Conservation (phyloP, 1,140 invertebrate species). For the Drosophila elegans region DNA sequence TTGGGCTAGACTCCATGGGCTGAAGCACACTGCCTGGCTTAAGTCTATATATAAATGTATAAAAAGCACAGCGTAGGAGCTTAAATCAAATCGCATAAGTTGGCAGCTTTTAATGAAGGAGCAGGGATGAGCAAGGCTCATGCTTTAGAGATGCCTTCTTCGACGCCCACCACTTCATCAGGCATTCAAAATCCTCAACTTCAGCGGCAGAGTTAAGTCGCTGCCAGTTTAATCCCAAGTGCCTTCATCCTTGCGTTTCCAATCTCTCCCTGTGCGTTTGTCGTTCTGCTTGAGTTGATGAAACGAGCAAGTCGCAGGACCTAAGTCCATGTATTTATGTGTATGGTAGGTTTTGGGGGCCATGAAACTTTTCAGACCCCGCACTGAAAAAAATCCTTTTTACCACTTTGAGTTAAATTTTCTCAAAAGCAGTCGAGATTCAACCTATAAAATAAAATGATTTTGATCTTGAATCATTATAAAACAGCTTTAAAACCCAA, state of each 20-base stretch:
- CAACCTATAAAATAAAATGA: too few species aligned
- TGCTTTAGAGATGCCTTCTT: slow-evolving; percentile 3
- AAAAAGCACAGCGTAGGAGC: slow-evolving; percentile 37
- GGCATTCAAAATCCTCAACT: slow-evolving; percentile 62
- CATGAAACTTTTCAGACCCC: slow-evolving; percentile 39
- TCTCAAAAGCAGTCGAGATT: too few species aligned
- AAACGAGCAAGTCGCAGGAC: slow-evolving; percentile 37
- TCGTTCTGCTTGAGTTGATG: slow-evolving; percentile 58
- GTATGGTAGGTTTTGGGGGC: slow-evolving; percentile 38
- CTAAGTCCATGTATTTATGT: slow-evolving; percentile 64
- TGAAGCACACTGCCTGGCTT: slow-evolving; percentile 5
- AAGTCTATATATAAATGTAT: slow-evolving; percentile 9
- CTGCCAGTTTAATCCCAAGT: slow-evolving; percentile 74
- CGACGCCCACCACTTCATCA: slow-evolving; percentile 22
- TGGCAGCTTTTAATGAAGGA: slow-evolving; percentile 73
- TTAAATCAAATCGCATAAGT: slow-evolving; percentile 79
- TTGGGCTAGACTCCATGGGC: slow-evolving; percentile 7
- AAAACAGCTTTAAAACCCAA: too few species aligned
- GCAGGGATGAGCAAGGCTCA: slow-evolving; percentile 14
- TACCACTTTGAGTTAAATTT: too few species aligned
- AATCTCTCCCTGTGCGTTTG: slow-evolving; percentile 31
- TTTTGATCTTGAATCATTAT: too few species aligned
- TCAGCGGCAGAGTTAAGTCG: slow-evolving; percentile 70
- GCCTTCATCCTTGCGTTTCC: slow-evolving; percentile 24
- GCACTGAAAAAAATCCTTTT: slow-evolving; percentile 13